Percentiles rank a stretch among this genome's conserved stretches.
Conservation (phyloP, 2,888 invertebrate species). For the Anticlea derivata region DNA sequence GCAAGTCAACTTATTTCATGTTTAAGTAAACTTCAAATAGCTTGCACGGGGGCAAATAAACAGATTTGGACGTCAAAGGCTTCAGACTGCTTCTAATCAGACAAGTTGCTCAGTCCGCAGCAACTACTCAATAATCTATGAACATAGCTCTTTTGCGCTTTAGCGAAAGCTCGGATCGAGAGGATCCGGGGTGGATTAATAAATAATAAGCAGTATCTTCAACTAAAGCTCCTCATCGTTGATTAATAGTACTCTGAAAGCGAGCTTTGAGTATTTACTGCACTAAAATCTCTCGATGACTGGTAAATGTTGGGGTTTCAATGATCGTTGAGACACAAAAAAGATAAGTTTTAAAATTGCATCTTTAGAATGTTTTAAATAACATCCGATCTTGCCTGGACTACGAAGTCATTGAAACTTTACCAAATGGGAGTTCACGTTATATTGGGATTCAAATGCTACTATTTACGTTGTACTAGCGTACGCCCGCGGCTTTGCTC, state of each 20-base stretch:
- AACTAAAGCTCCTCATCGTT: conserved; percentile 8
- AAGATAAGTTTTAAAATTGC: too few relatives aligned
- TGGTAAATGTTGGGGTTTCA: too few relatives aligned
- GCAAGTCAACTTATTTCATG: conserved; percentile 7
- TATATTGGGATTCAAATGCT: too few relatives aligned
- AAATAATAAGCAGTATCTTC: conserved; percentile 7
- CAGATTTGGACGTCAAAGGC: conserved; percentile 14
- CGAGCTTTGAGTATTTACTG: background rate
- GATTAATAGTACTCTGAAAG: conserved; percentile 4
- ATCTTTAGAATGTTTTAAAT: too few relatives aligned
- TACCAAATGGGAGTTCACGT: too few relatives aligned
- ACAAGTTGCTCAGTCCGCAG: background rate
- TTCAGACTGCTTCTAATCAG: conserved; percentile 19
- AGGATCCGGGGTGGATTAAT: conserved; percentile 12
- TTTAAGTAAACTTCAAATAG: background rate
- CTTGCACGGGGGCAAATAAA: conserved; percentile 9
- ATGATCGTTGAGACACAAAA: too few relatives aligned
- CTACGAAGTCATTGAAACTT: too few relatives aligned
- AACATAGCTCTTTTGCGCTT: conserved; percentile 12
- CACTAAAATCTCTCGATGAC: too few relatives aligned
- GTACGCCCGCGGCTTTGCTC: too few relatives aligned
- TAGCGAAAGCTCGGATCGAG: conserved; percentile 12
- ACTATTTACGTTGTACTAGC: too few relatives aligned
- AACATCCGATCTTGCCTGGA: too few relatives aligned
- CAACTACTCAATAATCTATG: conserved; percentile 2